phyloP scores from a whole-genome alignment of 2,888 invertebrate species.

The Tillus elongatus region DNA sequence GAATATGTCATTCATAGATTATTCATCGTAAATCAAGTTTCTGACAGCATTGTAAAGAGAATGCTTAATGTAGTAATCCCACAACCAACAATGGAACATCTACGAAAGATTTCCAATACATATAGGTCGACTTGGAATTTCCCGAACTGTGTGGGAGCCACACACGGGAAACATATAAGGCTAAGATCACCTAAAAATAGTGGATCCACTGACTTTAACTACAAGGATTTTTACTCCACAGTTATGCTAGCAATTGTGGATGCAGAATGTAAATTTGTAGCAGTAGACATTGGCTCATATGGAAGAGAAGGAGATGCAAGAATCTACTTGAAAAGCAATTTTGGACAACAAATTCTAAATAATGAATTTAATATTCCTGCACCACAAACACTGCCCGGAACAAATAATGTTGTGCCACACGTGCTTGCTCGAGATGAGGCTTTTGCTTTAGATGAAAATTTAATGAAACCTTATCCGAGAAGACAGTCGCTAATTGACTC shows the following conservation, averaged over 20 bases:
- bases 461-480: slow-evolving; percentile 17
- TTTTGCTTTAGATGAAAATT: slow-evolving; percentile 11
- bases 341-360: slow-evolving; percentile 18
- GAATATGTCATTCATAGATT: slow-evolving; percentile 22
- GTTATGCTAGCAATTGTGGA: slow-evolving; percentile 23
- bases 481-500: slow-evolving; percentile 16
- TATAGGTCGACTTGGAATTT: slow-evolving; percentile 16
- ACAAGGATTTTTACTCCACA: slow-evolving; percentile 21
- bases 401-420: slow-evolving; percentile 13
- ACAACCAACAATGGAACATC: slow-evolving; percentile 17
- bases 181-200: slow-evolving; percentile 17
- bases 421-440: slow-evolving; percentile 15
- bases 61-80: slow-evolving; percentile 17
- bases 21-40: slow-evolving; percentile 19
- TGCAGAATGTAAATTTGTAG: slow-evolving; percentile 20
- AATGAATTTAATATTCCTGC: slow-evolving; percentile 18
- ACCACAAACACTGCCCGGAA: slow-evolving; percentile 14
- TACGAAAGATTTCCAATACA: slow-evolving; percentile 9
- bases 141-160: slow-evolving; percentile 20
- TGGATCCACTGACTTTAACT: slow-evolving; percentile 19
- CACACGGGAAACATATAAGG: slow-evolving; percentile 19
- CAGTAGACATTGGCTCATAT: slow-evolving; percentile 21
- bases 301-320: slow-evolving; percentile 22
- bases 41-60: slow-evolving; percentile 14
- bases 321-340: slow-evolving; percentile 20